Percentiles rank a stretch among this genome's conserved stretches.
Conservation (phyloP, 2,888 invertebrate genomes). For the Matsumyia berberina region DNA sequence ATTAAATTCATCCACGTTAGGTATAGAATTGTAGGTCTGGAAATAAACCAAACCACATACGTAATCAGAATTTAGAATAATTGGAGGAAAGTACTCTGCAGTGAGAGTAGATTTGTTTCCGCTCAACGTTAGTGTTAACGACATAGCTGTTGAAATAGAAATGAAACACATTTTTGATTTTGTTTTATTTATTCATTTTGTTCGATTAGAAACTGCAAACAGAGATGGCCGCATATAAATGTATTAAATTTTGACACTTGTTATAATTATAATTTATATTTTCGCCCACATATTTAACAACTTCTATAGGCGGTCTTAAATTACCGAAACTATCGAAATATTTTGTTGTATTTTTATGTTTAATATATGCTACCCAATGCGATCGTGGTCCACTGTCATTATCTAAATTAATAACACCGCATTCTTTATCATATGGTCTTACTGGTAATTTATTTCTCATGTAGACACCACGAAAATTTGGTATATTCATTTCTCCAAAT, state of each 20-base stretch:
- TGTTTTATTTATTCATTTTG: slow-evolving; percentile 19
- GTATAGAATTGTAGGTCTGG: slow-evolving; percentile 76
- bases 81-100: slow-evolving; percentile 56
- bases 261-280: slow-evolving; percentile 78
- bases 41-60: slow-evolving; percentile 79
- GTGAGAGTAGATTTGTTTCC: slow-evolving; percentile 64
- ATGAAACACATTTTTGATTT: slow-evolving; percentile 15
- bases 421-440: slow-evolving; percentile 21
- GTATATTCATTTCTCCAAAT: slow-evolving; percentile 77
- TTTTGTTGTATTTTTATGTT: no score
- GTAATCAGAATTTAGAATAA: slow-evolving; percentile 73
- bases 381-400: slow-evolving; percentile 21
- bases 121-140: slow-evolving; percentile 78
- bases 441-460: slow-evolving; percentile 53
- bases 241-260: slow-evolving; percentile 78
- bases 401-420: slow-evolving; percentile 78
- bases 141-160: slow-evolving; percentile 67
- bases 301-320: no score
- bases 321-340: no score
- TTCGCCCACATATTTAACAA: slow-evolving; percentile 78
- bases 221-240: slow-evolving; percentile 79
- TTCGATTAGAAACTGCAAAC: slow-evolving; percentile 74
- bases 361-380: no score
- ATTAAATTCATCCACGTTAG: slow-evolving; percentile 80
- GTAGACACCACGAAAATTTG: slow-evolving; percentile 67